Conservation (phyloP, 1,140 invertebrate species). For the Lepidostoma basale region DNA sequence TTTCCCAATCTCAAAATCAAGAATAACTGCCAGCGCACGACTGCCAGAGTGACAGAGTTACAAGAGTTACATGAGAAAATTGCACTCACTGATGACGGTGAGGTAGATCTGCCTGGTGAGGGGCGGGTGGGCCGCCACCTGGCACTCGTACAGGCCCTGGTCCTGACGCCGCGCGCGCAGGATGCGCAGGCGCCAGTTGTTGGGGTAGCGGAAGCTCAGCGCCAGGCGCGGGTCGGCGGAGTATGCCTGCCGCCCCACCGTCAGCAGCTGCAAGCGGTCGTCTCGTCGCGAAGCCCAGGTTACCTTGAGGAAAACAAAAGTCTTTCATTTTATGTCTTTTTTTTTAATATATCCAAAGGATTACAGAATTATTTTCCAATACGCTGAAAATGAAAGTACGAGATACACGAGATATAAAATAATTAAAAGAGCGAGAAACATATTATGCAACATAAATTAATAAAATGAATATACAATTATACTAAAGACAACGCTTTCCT, state of each 20-base stretch:
- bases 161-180: slow-evolving; percentile 65
- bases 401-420: too few species aligned
- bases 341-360: too few species aligned
- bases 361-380: too few species aligned
- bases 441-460: too few species aligned
- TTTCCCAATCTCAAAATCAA: too few species aligned
- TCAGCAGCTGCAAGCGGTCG: slow-evolving; percentile 65
- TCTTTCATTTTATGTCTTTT: too few species aligned
- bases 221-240: slow-evolving; percentile 85
- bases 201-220: slow-evolving; percentile 81
- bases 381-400: too few species aligned
- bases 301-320: slow-evolving; percentile 61
- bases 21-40: too few species aligned
- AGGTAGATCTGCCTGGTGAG: slow-evolving; percentile 53
- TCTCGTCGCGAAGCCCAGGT: slow-evolving; percentile 66
- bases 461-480: too few species aligned
- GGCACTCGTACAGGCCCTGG: slow-evolving; percentile 71
- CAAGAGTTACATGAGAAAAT: not conserved
- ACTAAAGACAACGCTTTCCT: too few species aligned
- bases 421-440: too few species aligned
- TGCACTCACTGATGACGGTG: slow-evolving; percentile 48
- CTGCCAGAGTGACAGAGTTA: too few species aligned
- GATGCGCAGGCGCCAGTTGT: slow-evolving; percentile 71
- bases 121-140: slow-evolving; percentile 71
- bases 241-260: slow-evolving; percentile 69